Base-by-base conservation (phyloP, 1,140 invertebrate species). In the Dysdera silvatica region DNA sequence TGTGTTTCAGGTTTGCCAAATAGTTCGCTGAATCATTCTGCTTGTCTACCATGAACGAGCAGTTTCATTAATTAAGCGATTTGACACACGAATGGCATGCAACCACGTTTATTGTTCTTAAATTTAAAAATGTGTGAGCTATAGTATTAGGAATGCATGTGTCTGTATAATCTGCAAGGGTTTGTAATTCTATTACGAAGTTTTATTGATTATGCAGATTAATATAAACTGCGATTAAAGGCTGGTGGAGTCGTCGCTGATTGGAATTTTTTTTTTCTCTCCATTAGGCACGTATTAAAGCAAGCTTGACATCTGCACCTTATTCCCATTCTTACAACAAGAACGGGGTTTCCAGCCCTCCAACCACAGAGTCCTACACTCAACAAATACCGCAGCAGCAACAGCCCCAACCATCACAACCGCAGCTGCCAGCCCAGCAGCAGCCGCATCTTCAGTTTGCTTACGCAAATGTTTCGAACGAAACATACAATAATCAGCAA, bases 231-330 rank as follows among this genome's bases (percentile, higher is more conserved):
- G 14, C 7, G 23, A n/a, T 20, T 12, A 47, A 20, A 20, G n/a
- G n/a, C 8, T 37, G 26, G 8, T 33, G 32, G 3, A 41, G 8
- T 8, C 29, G 2, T 59, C 24, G 18, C 5, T 23, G 14, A 26
- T 23, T 26, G 24, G 51, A 26, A 18, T 47, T 12, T 47, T 58
- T 41, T 37, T 28, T 71, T 72, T 28, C 3, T n/a, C n/a, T n/a
- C n/a, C n/a, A n/a, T n/a, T 53, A 78, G 77, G 89, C 89, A 23
- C 80, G 89, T 66, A 92, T 93, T 57, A 93, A 93, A 80, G 88
- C 89, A 55, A 91, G 91, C 77, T 87, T 88, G 67, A 86, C 89
- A 79, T 85, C 88, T 70, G 80, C 86, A 62, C 79, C 81, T 18
- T 75, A 82, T 20, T 82, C 82, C 66, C 71, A 76, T 28, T 78